A percentile compares a stretch with the other conserved stretches of the same genome.
These are phyloP conservation scores for Dicroscelio sp. DNA, from an alignment of 2,888 invertebrate species.

Conservation along the genomic window DNA sequence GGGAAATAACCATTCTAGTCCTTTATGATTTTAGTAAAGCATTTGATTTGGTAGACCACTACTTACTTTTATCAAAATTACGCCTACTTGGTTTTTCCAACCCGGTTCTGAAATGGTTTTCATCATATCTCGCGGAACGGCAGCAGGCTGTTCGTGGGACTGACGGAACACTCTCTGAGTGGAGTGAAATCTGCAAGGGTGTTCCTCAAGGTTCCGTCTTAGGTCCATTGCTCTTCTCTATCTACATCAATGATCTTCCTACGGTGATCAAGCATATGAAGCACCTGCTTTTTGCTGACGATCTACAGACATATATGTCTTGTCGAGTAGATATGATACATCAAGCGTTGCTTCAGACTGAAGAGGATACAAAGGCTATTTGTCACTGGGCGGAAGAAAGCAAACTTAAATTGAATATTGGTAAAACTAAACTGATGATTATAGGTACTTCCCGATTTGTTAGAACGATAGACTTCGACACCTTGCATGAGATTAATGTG, in stretches of 20 bases:
- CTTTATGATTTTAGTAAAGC: background rate
- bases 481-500: background rate
- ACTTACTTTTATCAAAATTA: background rate
- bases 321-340: background rate
- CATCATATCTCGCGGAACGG: background rate
- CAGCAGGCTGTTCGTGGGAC: background rate
- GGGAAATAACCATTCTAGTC: background rate
- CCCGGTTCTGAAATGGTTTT: background rate
- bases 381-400: background rate
- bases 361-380: background rate
- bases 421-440: background rate
- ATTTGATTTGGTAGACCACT: background rate
- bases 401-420: background rate
- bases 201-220: background rate
- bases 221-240: background rate
- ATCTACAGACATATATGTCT: background rate
- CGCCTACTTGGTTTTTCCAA: background rate
- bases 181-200: background rate
- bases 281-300: background rate
- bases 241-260: background rate
- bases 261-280: background rate
- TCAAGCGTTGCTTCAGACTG: background rate
- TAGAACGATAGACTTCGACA: background rate
- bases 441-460: background rate
- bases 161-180: background rate